Conservation (phyloP, 2,797 vertebrate genomes). For the Xenentodon cancila region DNA sequence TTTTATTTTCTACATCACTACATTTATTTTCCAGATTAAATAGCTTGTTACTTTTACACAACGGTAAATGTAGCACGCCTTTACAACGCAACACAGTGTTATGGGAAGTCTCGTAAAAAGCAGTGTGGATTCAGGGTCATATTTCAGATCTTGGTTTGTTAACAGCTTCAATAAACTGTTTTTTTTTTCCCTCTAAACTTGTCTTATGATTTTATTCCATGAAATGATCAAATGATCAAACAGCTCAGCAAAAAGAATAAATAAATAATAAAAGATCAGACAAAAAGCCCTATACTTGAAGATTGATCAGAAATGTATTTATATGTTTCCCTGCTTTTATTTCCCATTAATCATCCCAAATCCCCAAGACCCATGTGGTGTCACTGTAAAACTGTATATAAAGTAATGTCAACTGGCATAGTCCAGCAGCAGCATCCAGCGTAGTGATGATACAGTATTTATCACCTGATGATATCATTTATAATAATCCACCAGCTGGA, state of each 20-base stretch:
- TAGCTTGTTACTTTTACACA: too few relatives aligned
- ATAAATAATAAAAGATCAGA: background rate
- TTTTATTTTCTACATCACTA: too few relatives aligned
- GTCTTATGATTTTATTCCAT: background rate
- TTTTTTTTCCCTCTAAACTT: background rate
- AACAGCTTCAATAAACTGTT: background rate
- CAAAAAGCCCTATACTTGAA: background rate
- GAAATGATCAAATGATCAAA: background rate
- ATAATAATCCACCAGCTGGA: too few relatives aligned
- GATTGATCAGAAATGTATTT: background rate
- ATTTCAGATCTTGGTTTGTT: background rate
- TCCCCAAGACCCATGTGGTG: too few relatives aligned
- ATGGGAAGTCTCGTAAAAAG: background rate
- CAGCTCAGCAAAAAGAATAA: background rate
- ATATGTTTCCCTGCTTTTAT: background rate
- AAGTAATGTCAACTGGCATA: too few relatives aligned
- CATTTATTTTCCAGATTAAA: too few relatives aligned
- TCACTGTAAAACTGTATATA: background rate
- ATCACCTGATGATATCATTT: too few relatives aligned
- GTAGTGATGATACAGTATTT: too few relatives aligned
- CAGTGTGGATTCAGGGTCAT: too few relatives aligned
- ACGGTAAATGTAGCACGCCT: too few relatives aligned
- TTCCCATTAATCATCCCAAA: background rate
- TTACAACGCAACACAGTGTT: too few relatives aligned
- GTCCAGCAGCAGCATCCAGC: background rate